Evolutionary conservation across 2,113 vertebrate species (phyloP).

Genomic region (Seriola quinqueradiata): DNA sequence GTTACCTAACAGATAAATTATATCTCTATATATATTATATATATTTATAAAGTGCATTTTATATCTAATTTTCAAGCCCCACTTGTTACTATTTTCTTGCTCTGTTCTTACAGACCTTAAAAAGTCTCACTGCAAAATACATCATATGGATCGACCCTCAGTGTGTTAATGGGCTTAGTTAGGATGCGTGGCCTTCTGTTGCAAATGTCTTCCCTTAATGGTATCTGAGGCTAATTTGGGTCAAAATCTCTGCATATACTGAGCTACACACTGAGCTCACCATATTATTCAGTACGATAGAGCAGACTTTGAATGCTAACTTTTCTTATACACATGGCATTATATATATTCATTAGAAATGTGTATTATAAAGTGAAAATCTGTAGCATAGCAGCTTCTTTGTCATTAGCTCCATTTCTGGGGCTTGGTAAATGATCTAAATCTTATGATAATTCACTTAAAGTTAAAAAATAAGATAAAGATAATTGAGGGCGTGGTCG

Average conservation of each 20-base stretch:
- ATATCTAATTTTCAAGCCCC: not conserved
- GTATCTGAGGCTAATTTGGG: constrained; percentile 44
- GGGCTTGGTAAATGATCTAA: not conserved
- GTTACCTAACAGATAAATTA: not conserved
- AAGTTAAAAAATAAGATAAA: too few relatives aligned
- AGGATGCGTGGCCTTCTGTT: constrained; percentile 4
- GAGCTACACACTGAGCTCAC: not conserved
- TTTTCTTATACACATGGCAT: not conserved
- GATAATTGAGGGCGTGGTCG: too few relatives aligned
- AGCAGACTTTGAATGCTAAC: not conserved
- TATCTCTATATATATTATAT: not conserved
- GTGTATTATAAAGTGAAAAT: not conserved
- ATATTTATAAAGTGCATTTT: not conserved
- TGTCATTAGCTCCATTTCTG: not conserved
- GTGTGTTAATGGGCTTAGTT: constrained; percentile 28
- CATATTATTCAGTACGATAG: not conserved
- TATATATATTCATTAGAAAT: not conserved
- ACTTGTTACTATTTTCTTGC: not conserved
- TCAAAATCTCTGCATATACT: constrained; percentile 11
- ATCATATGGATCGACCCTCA: not conserved
- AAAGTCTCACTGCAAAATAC: not conserved
- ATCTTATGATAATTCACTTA: not conserved
- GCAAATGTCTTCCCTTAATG: constrained; percentile 7
- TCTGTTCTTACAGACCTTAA: not conserved
- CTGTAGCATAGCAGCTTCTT: not conserved